Evolutionary conservation across 2,888 invertebrate genomes (phyloP).

Genomic region (Hydroisotoma schaefferi): DNA sequence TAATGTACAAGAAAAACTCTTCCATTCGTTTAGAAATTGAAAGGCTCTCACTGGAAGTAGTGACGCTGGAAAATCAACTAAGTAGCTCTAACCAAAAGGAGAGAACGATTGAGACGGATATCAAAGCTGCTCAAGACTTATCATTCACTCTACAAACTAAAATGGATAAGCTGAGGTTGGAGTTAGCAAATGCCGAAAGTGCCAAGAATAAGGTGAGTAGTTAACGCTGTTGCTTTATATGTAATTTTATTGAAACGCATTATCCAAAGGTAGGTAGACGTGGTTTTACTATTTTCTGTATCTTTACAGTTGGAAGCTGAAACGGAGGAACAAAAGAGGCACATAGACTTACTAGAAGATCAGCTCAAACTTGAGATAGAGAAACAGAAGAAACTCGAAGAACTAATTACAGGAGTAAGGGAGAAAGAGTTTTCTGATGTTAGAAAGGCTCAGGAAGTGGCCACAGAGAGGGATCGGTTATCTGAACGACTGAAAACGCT

Average conservation of each 20-base stretch:
- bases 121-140: slow-evolving; percentile 38
- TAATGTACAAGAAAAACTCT: not conserved
- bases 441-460: slow-evolving; percentile 20
- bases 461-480: slow-evolving; percentile 31
- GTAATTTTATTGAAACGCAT: too few species aligned
- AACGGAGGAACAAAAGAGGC: slow-evolving; percentile 31
- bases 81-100: slow-evolving; percentile 25
- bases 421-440: slow-evolving; percentile 41
- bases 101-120: slow-evolving; percentile 30
- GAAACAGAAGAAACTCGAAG: slow-evolving; percentile 33
- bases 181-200: slow-evolving; percentile 40
- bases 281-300: too few species aligned
- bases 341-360: slow-evolving; percentile 26
- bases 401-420: slow-evolving; percentile 28
- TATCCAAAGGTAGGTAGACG: not conserved
- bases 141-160: slow-evolving; percentile 36
- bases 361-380: slow-evolving; percentile 31
- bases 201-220: slow-evolving; percentile 33
- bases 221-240: not conserved
- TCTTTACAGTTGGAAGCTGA: slow-evolving; percentile 36
- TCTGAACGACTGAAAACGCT: slow-evolving; percentile 22
- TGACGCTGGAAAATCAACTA: slow-evolving; percentile 37
- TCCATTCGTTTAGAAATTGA: slow-evolving; percentile 36
- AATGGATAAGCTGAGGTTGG: slow-evolving; percentile 40
- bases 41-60: slow-evolving; percentile 33